These are phyloP conservation scores for Syrrhaptes paradoxus DNA, from an alignment of 2,113 vertebrate genomes.

Conservation along the genomic window DNA sequence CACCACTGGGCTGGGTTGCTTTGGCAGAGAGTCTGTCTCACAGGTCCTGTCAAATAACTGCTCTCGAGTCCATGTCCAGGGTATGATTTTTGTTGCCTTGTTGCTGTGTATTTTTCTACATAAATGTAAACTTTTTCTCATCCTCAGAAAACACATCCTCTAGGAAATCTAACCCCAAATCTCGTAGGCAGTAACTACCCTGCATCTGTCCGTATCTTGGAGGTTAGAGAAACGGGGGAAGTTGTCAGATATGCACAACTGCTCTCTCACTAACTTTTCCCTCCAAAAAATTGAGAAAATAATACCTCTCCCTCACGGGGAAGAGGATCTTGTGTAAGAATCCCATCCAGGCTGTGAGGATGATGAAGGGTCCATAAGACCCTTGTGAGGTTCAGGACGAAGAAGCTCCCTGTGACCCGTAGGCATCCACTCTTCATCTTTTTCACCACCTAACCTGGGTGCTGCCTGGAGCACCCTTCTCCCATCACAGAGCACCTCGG, in stretches of 20 bases:
- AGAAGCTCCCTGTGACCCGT: neutral
- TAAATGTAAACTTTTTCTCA: neutral
- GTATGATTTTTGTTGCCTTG: neutral
- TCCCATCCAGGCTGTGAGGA: neutral
- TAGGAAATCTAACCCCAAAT: neutral
- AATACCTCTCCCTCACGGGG: accelerated
- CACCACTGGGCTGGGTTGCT: neutral
- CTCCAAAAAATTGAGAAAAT: neutral
- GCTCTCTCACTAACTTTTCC: no score
- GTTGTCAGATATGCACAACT: neutral
- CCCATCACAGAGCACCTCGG: neutral
- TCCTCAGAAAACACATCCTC: neutral
- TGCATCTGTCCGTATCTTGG: neutral
- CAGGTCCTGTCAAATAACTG: neutral
- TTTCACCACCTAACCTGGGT: neutral
- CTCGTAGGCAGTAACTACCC: neutral
- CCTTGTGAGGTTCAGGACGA: neutral
- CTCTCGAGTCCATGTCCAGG: neutral
- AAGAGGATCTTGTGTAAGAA: neutral
- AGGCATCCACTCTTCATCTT: accelerated
- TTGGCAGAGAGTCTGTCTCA: neutral
- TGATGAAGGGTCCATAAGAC: neutral
- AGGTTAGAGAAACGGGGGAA: neutral
- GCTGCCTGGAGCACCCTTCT: neutral
- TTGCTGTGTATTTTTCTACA: neutral